A percentile compares a stretch with the other conserved stretches of the same genome.
Evolutionary conservation across 2,888 invertebrate species (phyloP).

Genomic region (Dasypolia templi): DNA sequence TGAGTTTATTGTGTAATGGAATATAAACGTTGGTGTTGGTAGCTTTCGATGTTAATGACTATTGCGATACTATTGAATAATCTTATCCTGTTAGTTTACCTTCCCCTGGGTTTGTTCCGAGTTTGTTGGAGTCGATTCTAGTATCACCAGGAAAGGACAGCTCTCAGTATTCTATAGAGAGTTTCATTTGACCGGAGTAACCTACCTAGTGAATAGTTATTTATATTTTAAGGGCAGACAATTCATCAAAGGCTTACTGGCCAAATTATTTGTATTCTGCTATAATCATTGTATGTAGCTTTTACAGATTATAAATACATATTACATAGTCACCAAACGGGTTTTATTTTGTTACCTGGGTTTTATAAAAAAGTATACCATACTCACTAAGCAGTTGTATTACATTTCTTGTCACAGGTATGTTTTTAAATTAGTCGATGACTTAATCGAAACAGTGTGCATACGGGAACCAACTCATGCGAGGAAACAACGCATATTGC

Average conservation of each 20-base stretch:
- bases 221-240: background rate
- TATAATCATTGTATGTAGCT: background rate
- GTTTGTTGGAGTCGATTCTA: conserved; percentile 1
- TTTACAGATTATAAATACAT: background rate
- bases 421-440: conserved; percentile 5
- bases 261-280: background rate
- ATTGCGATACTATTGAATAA: conserved; percentile 4
- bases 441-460: conserved; percentile 9
- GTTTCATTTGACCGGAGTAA: background rate
- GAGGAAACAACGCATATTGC: conserved; percentile 7
- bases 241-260: background rate
- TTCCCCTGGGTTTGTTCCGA: background rate
- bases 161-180: background rate
- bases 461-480: background rate
- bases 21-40: conserved; percentile 17
- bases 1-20: conserved; percentile 48
- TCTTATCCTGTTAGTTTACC: background rate
- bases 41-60: conserved; percentile 1
- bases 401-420: background rate
- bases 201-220: background rate
- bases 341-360: background rate
- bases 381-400: too few relatives aligned
- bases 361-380: background rate
- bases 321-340: background rate
- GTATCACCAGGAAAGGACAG: background rate